Conservation (phyloP, 2,888 invertebrate genomes). For the Scaptomyza parva region DNA sequence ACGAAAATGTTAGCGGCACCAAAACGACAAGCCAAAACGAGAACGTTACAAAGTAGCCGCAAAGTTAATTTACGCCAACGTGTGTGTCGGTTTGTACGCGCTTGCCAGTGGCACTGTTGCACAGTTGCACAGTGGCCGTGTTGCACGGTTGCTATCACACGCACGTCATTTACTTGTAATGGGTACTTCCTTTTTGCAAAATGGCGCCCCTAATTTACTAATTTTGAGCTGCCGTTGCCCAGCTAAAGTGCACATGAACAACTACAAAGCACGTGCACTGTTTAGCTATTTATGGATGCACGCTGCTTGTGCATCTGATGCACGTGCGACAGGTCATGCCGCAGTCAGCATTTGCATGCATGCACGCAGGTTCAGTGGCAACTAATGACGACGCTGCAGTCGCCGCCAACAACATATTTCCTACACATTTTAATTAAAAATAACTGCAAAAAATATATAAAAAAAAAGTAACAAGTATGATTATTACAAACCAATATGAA, state of each 20-base stretch:
- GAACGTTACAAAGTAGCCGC: constrained; percentile 56
- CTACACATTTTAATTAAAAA: constrained; percentile 72
- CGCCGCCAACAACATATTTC: constrained; percentile 40
- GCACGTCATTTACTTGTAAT: constrained; percentile 64
- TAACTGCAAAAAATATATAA: constrained; percentile 33
- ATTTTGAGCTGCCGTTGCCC: constrained; percentile 54
- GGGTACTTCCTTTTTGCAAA: constrained; percentile 68
- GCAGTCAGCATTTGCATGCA: constrained; percentile 54
- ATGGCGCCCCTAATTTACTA: constrained; percentile 70
- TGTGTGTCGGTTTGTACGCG: constrained; percentile 13
- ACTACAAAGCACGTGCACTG: constrained; percentile 38
- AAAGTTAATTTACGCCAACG: constrained; percentile 69
- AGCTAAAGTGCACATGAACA: constrained; percentile 48
- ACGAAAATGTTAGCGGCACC: constrained; percentile 45
- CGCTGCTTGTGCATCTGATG: constrained; percentile 1
- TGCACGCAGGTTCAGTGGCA: constrained; percentile 20
- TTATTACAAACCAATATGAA: not conserved
- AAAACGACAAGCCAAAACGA: constrained; percentile 26
- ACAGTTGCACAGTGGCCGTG: not conserved
- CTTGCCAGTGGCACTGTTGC: no score
- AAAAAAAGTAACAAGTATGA: not conserved
- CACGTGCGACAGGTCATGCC: constrained; percentile 6
- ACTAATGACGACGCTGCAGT: constrained; percentile 26
- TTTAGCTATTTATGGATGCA: constrained; percentile 61
- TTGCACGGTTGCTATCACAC: constrained; percentile 41